A percentile compares a stretch with the other conserved stretches of the same genome.
phyloP scores from a whole-genome alignment of 2,113 vertebrate species.

The Archilochus colubris region DNA sequence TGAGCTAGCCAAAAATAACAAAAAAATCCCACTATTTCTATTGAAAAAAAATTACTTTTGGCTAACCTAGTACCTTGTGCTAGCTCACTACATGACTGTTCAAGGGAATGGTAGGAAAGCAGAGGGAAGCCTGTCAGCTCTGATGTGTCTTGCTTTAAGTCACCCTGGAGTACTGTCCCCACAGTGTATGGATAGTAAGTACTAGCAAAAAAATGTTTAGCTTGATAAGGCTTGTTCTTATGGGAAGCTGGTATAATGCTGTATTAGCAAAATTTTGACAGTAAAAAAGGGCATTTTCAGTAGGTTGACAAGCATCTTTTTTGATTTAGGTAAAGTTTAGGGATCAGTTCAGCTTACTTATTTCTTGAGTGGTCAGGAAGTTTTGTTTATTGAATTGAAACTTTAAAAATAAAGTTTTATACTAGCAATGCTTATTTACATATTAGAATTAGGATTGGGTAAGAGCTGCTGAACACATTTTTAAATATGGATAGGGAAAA shows the following conservation, averaged over 20 bases:
- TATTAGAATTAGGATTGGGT: neutral
- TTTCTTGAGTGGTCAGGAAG: neutral
- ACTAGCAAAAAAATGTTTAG: neutral
- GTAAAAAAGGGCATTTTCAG: neutral
- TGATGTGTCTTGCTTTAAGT: neutral
- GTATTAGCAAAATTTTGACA: neutral
- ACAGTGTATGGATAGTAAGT: neutral
- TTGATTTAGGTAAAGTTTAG: neutral
- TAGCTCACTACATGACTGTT: neutral
- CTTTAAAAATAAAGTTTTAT: neutral
- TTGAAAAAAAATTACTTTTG: neutral
- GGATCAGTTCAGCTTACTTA: neutral
- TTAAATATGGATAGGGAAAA: constrained; percentile 4
- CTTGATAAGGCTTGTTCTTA: neutral
- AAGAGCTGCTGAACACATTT: neutral
- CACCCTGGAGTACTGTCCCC: neutral
- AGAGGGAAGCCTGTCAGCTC: neutral
- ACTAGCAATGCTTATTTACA: neutral
- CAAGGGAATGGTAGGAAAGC: neutral
- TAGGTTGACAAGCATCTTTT: neutral
- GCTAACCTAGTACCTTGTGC: neutral
- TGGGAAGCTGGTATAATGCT: neutral
- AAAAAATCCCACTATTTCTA: neutral
- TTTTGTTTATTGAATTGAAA: neutral
- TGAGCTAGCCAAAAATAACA: neutral